phyloP scores from a whole-genome alignment of 2,113 vertebrate species.

The Ovis canadensis region DNA sequence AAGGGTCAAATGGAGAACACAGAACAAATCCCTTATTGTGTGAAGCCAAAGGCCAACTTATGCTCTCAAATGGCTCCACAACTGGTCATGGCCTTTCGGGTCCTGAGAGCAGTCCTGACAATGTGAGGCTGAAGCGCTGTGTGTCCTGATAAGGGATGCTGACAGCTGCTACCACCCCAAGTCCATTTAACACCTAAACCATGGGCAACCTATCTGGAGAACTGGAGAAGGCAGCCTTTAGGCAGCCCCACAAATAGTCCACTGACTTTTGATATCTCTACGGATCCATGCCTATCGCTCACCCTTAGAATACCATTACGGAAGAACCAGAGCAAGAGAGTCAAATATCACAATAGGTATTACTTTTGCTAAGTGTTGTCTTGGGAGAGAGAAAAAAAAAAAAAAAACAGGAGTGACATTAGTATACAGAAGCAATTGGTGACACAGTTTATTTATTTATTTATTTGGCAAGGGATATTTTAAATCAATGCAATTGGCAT shows the following conservation, averaged over 20 bases:
- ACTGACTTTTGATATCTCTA: neutral
- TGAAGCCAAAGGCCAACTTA: neutral
- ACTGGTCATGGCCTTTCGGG: neutral
- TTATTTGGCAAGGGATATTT: neutral
- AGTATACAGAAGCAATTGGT: neutral
- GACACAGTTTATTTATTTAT: neutral
- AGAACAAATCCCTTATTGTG: neutral
- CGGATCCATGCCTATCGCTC: neutral
- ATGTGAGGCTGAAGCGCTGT: neutral
- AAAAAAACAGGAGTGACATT: neutral
- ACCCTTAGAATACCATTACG: neutral
- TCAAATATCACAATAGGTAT: neutral
- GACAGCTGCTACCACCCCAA: neutral
- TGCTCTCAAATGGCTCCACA: neutral
- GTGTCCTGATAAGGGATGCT: neutral
- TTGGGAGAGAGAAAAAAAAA: neutral
- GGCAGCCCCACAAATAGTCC: neutral
- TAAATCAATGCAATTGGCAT: neutral
- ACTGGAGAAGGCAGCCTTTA: neutral
- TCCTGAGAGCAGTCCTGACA: neutral
- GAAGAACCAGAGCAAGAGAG: neutral
- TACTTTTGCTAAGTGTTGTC: neutral
- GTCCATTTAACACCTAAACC: neutral
- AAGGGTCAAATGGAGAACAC: neutral
- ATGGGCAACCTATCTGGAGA: too few relatives aligned